Conservation (phyloP, 2,797 vertebrate species). For the Microcaecilia unicolor region DNA sequence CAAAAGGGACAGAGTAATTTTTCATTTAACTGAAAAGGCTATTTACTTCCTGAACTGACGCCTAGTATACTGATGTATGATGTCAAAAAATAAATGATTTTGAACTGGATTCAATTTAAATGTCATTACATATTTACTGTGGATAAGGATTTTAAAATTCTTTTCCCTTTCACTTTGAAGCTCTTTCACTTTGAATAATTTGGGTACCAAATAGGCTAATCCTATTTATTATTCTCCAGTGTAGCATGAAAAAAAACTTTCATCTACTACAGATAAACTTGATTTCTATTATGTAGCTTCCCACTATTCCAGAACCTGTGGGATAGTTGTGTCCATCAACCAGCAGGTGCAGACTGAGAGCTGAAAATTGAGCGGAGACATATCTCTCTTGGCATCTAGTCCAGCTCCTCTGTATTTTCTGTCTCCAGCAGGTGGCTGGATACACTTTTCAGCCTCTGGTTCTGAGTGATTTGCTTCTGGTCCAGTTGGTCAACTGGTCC, state of each 20-base stretch:
- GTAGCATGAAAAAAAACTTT: conserved; percentile 21
- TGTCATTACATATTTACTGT: conserved; percentile 53
- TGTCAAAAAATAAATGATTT: conserved; percentile 68
- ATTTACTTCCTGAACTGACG: conserved; percentile 58
- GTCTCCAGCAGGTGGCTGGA: too few relatives aligned
- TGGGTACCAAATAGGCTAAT: conserved; percentile 33
- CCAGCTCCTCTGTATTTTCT: too few relatives aligned
- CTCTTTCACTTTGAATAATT: conserved; percentile 52
- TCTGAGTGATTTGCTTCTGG: too few relatives aligned
- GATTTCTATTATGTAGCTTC: too few relatives aligned
- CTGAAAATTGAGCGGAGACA: too few relatives aligned
- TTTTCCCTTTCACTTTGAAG: conserved; percentile 25
- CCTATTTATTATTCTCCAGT: conserved; percentile 30
- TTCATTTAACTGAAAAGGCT: conserved; percentile 63
- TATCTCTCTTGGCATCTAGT: too few relatives aligned
- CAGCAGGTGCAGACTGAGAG: too few relatives aligned
- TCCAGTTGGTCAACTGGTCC: too few relatives aligned
- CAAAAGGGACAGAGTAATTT: conserved; percentile 77
- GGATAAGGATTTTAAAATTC: conserved; percentile 20
- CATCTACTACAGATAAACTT: conserved; percentile 24
- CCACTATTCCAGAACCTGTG: too few relatives aligned
- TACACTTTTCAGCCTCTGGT: too few relatives aligned
- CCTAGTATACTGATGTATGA: conserved; percentile 48
- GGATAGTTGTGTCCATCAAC: too few relatives aligned
- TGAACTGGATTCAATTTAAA: conserved; percentile 73